Base-by-base conservation (phyloP, 2,797 vertebrate species). In the Neopelma chrysocephalum region DNA sequence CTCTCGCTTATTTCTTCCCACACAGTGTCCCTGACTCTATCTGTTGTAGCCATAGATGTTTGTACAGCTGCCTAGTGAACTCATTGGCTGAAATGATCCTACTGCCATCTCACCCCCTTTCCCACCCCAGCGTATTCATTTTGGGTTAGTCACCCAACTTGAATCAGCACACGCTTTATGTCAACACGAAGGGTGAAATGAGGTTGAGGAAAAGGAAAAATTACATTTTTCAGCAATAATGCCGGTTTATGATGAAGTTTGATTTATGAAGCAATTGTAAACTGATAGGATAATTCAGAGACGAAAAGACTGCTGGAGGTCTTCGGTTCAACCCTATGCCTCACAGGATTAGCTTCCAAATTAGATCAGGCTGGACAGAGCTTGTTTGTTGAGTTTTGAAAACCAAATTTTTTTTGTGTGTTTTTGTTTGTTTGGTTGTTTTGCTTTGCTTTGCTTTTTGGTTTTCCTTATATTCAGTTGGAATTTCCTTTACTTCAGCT, bases 101-200 rank as follows among this genome's bases (percentile, higher is more conserved):
- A 27, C n/a, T 78, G 77, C 8, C 23, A 26, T 10, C 19, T 82
- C 27, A 13, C 1, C 4, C 25, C 3, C 3, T 12, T 58, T 53
- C 20, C 9, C 22, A 12, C 7, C 2, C 4, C 48, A 17, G 5
- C 0, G 6, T 38, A 47, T 3, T 61, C 31, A 40, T 34, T 79
- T 84, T 12, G 38, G 12, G 29, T 91, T 80, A 70, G 47, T 92
- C 64, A 73, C 45, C 11, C 15, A 70, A 2, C 12, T 45, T 10
- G 4, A 48, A 66, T 77, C 68, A 89, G 18, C 16, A 36, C 14
- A 25, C 0, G 0, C 38, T 50, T 70, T 56, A 22, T 25, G 27
- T 17, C 36, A 89, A 25, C 3, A 7, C 17, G 13, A 62, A 72
- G 16, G 56, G 43, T 1, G 2, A 79, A 65, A 84, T 20, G 42